phyloP scores from a whole-genome alignment of 2,113 vertebrate species.

The Nycticryphes semicollaris region DNA sequence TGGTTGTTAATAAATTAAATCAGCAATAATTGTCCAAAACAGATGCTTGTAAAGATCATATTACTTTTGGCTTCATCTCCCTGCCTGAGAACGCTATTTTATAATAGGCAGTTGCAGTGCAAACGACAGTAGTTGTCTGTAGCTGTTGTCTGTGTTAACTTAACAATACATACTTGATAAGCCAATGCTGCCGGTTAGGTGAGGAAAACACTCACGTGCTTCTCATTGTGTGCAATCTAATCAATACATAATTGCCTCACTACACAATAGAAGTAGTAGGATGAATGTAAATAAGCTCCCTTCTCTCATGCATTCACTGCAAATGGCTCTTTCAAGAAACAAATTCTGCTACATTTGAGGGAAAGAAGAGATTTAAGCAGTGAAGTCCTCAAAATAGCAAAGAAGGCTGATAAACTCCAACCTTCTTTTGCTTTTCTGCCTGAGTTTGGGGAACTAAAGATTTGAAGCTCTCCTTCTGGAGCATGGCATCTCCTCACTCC shows the following conservation, averaged over 20 bases:
- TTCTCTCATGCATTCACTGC: background rate
- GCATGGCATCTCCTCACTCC: background rate
- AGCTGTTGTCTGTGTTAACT: background rate
- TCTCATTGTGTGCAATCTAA: background rate
- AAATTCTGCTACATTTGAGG: background rate
- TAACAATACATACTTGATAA: background rate
- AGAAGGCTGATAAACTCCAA: background rate
- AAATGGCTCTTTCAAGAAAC: background rate
- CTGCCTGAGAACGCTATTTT: background rate
- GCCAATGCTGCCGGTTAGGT: background rate
- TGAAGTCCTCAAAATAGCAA: background rate
- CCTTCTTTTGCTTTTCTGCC: background rate
- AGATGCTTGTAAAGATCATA: background rate
- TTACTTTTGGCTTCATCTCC: background rate
- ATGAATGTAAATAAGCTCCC: background rate
- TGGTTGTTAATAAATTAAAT: constrained; percentile 1
- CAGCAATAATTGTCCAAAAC: background rate
- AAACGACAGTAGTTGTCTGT: background rate
- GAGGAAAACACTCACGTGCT: background rate
- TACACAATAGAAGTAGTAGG: background rate
- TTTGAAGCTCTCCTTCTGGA: background rate
- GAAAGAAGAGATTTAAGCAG: background rate
- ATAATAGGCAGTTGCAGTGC: background rate
- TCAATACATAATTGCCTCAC: background rate
- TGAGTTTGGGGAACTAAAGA: background rate